Evolutionary conservation across 92 coral and sea anemone species (phyloP), one percentile per base, ranked within the genome.

Genomic region (Epizoanthus illoricatus): DNA sequence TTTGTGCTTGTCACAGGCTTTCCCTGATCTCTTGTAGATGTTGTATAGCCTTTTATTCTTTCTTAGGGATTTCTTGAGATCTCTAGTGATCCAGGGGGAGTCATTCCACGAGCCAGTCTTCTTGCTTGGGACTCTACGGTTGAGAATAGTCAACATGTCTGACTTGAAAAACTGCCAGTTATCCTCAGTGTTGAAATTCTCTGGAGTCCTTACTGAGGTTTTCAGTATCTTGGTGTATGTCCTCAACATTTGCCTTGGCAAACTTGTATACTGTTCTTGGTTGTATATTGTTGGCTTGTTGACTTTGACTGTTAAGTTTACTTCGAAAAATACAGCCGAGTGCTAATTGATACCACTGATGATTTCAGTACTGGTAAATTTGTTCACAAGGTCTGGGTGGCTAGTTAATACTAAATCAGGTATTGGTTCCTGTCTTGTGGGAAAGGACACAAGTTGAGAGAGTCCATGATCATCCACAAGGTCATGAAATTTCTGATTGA

Each of bases 381-480:
- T 86, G 15, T 59, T 70, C 45, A 86, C 79, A 39, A 87, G 70
- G 63, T 87, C 84, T 36, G 87, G 84, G 58, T 87, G 87, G 42
- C 87, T 87, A 28, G 90, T n/a, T n/a, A n/a, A n/a, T n/a, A n/a
- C n/a, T n/a, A n/a, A n/a, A n/a, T 87, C 87, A 54, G 67, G 84
- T 59, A 74, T 60, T 54, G 90, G 59, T 83, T 73, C 87, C 71
- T 84, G 87, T 68, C 90, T 83, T 20, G 90, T 87, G 36, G 87
- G 82, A 62, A 84, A 83, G 17, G 83, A 21, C 74, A 88, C 91
- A 40, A 89, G 87, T 87, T 87, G 84, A 65, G 87, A 72, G n/a
- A 81, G 89, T 41, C 86, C 89, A 81, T 81, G 86, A 33, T 86
- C 84, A 41, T 84, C 76, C 20, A 84, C 81, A 8, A 87, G 62